Percentiles rank a stretch among this genome's conserved stretches.
phyloP scores from a whole-genome alignment of 2,797 vertebrate species.

The Stomatorhinus walkeri region DNA sequence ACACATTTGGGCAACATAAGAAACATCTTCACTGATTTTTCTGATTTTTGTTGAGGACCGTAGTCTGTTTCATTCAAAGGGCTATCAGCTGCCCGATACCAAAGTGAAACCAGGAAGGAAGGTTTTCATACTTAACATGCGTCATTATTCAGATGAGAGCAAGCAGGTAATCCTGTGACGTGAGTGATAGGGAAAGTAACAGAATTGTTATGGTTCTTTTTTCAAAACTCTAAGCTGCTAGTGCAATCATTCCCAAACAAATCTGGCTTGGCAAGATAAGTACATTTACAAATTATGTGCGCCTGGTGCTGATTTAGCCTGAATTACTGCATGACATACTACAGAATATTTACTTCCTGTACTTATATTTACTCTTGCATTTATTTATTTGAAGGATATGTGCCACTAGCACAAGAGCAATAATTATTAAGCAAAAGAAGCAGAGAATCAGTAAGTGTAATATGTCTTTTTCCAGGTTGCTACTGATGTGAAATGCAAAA shows the following conservation, averaged over 20 bases:
- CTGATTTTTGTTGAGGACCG: background rate
- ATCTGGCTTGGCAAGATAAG: background rate
- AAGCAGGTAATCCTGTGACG: constrained; percentile 9
- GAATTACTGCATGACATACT: background rate
- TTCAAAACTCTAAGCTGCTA: constrained; percentile 19
- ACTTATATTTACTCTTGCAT: background rate
- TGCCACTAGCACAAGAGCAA: background rate
- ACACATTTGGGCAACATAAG: background rate
- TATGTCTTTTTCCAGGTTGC: background rate
- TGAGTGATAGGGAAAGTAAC: background rate
- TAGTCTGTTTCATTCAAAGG: background rate
- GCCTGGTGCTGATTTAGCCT: background rate
- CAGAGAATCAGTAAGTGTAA: background rate
- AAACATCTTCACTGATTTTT: background rate
- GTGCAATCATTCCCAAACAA: constrained; percentile 19
- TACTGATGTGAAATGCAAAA: background rate
- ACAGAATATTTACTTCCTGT: background rate
- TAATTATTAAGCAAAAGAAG: background rate
- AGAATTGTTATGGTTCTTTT: background rate
- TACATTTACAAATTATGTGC: background rate
- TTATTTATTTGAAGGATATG: background rate
- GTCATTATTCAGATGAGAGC: background rate
- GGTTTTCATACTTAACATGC: background rate
- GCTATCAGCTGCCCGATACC: background rate
- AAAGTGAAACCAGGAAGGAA: background rate